Evolutionary conservation across 1,140 invertebrate species (phyloP).

Genomic region (Acyrthosiphon pisum): DNA sequence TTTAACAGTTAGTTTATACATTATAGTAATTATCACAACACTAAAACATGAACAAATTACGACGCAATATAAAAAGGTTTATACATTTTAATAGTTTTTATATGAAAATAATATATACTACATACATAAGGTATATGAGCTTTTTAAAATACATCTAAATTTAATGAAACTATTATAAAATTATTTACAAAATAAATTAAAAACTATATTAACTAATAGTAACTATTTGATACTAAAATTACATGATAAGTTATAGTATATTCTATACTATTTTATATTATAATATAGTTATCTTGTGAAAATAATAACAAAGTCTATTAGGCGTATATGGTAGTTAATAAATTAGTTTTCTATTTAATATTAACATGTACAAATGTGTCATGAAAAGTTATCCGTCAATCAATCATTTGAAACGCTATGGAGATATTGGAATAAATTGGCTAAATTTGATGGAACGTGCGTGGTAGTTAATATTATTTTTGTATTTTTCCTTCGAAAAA

Average conservation of each 20-base stretch:
- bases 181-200: not conserved
- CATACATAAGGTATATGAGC: not conserved
- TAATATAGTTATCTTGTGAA: not conserved
- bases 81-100: no score
- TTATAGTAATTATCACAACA: no score
- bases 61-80: no score
- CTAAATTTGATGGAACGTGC: not conserved
- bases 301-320: not conserved
- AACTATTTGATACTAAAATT: not conserved
- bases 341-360: not conserved
- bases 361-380: not conserved
- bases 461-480: slow-evolving; percentile 1
- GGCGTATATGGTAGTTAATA: not conserved
- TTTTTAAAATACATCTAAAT: not conserved
- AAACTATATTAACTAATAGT: no score
- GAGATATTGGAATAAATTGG: not conserved
- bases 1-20: no score
- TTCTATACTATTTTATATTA: not conserved
- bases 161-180: not conserved
- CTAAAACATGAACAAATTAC: no score
- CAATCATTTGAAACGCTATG: not conserved
- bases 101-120: no score
- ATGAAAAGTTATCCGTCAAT: not conserved
- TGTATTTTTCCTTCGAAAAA: not conserved
- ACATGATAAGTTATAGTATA: not conserved